Conservation (phyloP, 2,113 vertebrate genomes). For the Eurypyga helias region DNA sequence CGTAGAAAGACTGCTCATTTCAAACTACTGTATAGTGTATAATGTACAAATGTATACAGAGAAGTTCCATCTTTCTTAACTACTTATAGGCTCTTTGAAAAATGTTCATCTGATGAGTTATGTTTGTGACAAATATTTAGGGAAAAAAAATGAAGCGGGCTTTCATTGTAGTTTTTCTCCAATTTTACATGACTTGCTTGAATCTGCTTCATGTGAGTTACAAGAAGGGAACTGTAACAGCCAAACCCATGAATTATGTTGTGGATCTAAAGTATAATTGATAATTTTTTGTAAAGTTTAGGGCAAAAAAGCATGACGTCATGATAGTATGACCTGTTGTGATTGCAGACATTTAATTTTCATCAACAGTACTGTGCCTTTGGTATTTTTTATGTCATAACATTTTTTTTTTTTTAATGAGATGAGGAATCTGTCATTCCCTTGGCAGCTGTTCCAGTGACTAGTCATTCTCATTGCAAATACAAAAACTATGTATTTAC, state of each 20-base stretch:
- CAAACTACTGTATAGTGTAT: neutral
- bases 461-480: neutral
- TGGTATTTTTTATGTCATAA: neutral
- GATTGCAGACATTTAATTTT: neutral
- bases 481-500: neutral
- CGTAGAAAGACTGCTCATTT: neutral
- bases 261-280: neutral
- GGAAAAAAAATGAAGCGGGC: neutral
- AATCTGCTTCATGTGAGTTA: neutral
- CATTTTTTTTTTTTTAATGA: neutral
- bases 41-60: fast-evolving
- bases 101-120: neutral
- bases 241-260: neutral
- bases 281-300: neutral
- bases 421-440: neutral
- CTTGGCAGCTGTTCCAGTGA: neutral
- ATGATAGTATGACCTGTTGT: neutral
- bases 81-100: neutral
- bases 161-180: neutral
- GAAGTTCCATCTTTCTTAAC: neutral
- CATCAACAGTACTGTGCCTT: neutral
- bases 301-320: neutral
- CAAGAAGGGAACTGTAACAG: neutral
- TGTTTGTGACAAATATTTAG: neutral
- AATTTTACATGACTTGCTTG: neutral